Evolutionary conservation across 2,113 vertebrate species (phyloP), one percentile per base, ranked within the genome.

Genomic region (Melierax canorus): DNA sequence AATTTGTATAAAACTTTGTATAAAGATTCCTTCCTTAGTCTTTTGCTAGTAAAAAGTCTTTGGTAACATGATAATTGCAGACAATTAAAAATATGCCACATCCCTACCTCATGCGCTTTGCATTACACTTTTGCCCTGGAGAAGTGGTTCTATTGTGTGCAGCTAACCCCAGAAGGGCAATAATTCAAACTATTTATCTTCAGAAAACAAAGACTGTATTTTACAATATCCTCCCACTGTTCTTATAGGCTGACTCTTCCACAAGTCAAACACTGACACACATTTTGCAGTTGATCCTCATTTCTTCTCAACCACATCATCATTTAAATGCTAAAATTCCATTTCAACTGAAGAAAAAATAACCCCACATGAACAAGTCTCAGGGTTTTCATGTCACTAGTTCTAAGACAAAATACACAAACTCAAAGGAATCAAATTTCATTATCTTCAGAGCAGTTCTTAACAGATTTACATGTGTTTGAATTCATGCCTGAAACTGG

Each of bases 141-240:
- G 32, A 80, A 83, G 55, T 22, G 48, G 15, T 69, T 90, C 74
- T 59, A 20, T 39, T 88, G 36, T 32, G n/a, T 29, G 32, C 59
- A 68, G 50, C 21, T 59, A 92, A 85, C 7, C 19, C 78, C 56
- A 76, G 82, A 95, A 85, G 56, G 43, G 32, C 39, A 93, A 41
- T 55, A 95, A 94, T 89, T 94, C 62, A 82, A 67, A 75, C 34
- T 88, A 81, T 74, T 89, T 94, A 30, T 89, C 79, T 85, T 90
- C 76, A 92, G 51, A 95, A 94, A 94, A 95, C 75, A 97, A 90
- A 91, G 76, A 74, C 4, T 39, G 1, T 68, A 91, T 93, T 94
- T 92, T 91, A 92, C 50, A 82, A 67, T 80, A 94, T 68, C 43
- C n/a, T 94, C 82, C 50, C 55, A 83, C 68, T 76, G 50, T 66